phyloP scores from a whole-genome alignment of 1,140 invertebrate genomes.

The Gonioctena quinquepunctata region DNA sequence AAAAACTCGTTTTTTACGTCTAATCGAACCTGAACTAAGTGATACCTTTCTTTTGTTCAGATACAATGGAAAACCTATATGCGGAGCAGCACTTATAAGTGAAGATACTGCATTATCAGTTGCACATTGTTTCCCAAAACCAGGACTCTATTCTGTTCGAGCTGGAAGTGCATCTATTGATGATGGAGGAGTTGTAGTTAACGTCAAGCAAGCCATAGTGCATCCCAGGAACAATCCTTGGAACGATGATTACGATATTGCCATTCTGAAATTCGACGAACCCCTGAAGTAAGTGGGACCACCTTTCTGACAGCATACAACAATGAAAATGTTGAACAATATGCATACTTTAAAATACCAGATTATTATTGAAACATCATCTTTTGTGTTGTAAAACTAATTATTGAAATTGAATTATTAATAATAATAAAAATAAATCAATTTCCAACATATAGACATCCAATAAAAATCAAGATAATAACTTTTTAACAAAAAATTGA shows the following conservation, averaged over 20 bases:
- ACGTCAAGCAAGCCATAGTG: constrained; percentile 13
- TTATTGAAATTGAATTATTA: too few relatives aligned
- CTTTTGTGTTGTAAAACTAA: too few relatives aligned
- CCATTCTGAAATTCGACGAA: constrained; percentile 1
- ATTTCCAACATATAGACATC: too few relatives aligned
- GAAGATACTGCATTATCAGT: constrained; percentile 16
- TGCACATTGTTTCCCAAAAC: constrained; percentile 26
- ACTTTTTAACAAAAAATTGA: too few relatives aligned
- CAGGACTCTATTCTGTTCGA: constrained; percentile 15
- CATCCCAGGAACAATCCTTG: constrained; percentile 8
- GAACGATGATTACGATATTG: constrained; percentile 19
- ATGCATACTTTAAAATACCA: too few relatives aligned
- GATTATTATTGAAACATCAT: too few relatives aligned
- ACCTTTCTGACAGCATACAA: too few relatives aligned
- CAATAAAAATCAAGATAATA: too few relatives aligned
- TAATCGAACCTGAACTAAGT: too few relatives aligned
- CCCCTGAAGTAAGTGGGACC: background rate
- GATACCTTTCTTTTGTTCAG: constrained; percentile 13
- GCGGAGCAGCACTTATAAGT: constrained; percentile 22
- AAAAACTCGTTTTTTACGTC: too few relatives aligned
- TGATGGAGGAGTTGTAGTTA: background rate
- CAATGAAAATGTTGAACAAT: too few relatives aligned
- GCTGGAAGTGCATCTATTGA: constrained; percentile 2
- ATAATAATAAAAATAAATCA: too few relatives aligned
- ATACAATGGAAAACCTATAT: constrained; percentile 11